phyloP scores from a whole-genome alignment of 2,888 invertebrate species.

The Frankliniella fusca region DNA sequence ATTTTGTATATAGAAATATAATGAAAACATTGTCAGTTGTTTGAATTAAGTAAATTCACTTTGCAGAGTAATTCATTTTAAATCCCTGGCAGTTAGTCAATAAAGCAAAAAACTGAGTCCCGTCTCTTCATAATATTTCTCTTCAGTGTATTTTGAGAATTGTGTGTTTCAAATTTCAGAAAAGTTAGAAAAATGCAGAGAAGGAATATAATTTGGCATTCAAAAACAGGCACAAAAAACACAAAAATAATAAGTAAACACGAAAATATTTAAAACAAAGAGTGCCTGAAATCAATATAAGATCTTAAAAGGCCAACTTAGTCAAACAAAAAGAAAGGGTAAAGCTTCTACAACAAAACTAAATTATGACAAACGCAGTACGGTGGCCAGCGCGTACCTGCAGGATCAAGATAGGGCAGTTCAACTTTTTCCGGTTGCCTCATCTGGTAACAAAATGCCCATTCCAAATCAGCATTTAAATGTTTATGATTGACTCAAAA shows the following conservation, averaged over 20 bases:
- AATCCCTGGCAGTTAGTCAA: too few relatives aligned
- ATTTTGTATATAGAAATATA: too few relatives aligned
- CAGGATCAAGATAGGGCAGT: neutral
- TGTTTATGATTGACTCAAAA: neutral
- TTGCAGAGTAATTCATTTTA: too few relatives aligned
- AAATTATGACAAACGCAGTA: slow-evolving; percentile 9
- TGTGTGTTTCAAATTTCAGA: neutral
- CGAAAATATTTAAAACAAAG: neutral
- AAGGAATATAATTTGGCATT: neutral
- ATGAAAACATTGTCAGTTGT: too few relatives aligned
- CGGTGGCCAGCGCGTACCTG: neutral
- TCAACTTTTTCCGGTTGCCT: slow-evolving; percentile 19
- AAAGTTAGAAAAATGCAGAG: neutral
- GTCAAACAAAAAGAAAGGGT: neutral
- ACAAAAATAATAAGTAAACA: neutral
- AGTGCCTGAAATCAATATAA: neutral
- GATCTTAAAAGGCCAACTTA: neutral
- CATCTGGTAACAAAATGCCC: slow-evolving; percentile 13
- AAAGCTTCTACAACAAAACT: neutral
- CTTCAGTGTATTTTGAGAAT: neutral
- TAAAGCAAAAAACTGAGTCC: too few relatives aligned
- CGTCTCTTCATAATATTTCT: too few relatives aligned
- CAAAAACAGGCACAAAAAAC: neutral
- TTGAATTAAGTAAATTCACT: too few relatives aligned
- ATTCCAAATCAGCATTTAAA: neutral